Evolutionary conservation across 2,888 invertebrate genomes (phyloP), one percentile per base, ranked within the genome.

Genomic region (Lithophane leautieri): DNA sequence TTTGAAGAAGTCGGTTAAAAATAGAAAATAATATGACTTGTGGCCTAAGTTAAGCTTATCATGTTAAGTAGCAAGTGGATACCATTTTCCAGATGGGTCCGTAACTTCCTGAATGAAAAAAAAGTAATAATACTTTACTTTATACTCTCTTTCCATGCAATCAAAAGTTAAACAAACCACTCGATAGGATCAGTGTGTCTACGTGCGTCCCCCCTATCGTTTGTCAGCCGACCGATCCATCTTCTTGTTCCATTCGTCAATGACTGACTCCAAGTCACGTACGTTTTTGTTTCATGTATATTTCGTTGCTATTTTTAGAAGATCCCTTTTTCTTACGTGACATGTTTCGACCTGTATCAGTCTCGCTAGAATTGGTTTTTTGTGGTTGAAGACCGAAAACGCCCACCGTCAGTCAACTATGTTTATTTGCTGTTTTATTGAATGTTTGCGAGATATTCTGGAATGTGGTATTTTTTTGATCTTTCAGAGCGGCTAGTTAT

Each of bases 171-270:
- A 52, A 76, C 47, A 69, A 80, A 65, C 78, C 72, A 68, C 70
- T 76, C 72, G 62, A 76, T 77, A 63, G n/a, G 50, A 70, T 40
- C 67, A 79, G 69, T 86, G 84, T 86, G 89, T 83, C 84, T 82
- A 84, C 86, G 89, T 90, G 89, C 89, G 88, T 85, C 88, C 83
- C 87, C 89, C 85, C 88, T 34, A 34, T 93, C 93, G 91, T 94
- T 94, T 94, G 93, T 94, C 94, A 94, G 89, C 83, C 81, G 83
- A 85, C 86, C 91, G 81, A 94, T 94, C 93, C 90, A 92, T 94
- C 94, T 94, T 94, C 88, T 66, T 54, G 86, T 87, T 90, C 91
- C 94, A 94, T 94, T 93, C 92, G 91, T 93, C 93, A 94, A 89
- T 88, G 89, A 84, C 89, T 84, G 78, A 68, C 76, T 82, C 70